Evolutionary conservation across 2,113 vertebrate genomes (phyloP).

Genomic region (Corvus hawaiiensis): DNA sequence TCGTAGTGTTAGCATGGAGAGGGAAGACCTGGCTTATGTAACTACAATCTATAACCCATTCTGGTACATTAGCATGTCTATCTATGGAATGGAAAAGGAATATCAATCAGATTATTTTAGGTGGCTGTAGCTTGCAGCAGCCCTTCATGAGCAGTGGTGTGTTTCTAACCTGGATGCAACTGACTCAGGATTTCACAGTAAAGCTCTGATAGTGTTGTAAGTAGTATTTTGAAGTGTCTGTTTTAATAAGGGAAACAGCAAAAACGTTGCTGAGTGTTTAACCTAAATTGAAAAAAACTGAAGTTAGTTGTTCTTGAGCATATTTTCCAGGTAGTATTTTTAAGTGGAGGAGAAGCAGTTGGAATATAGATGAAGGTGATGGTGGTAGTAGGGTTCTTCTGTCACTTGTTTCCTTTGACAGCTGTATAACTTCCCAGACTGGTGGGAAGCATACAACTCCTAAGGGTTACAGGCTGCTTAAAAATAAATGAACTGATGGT

Average conservation of each 20-base stretch:
- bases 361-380: background rate
- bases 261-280: background rate
- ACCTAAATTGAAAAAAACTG: background rate
- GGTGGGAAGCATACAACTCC: background rate
- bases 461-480: background rate
- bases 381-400: background rate
- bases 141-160: background rate
- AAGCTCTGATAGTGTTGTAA: background rate
- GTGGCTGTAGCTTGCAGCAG: background rate
- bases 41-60: background rate
- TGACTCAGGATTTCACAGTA: background rate
- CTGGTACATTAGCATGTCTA: background rate
- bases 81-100: background rate
- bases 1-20: background rate
- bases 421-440: background rate
- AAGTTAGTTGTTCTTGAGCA: background rate
- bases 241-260: background rate
- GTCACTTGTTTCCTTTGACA: background rate
- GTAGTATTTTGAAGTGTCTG: background rate
- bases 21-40: background rate
- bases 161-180: background rate
- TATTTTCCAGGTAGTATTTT: background rate
- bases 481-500: background rate
- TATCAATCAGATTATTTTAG: background rate
- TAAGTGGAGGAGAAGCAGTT: background rate